phyloP scores from a whole-genome alignment of 2,113 vertebrate genomes.

The Colinus virginianus region DNA sequence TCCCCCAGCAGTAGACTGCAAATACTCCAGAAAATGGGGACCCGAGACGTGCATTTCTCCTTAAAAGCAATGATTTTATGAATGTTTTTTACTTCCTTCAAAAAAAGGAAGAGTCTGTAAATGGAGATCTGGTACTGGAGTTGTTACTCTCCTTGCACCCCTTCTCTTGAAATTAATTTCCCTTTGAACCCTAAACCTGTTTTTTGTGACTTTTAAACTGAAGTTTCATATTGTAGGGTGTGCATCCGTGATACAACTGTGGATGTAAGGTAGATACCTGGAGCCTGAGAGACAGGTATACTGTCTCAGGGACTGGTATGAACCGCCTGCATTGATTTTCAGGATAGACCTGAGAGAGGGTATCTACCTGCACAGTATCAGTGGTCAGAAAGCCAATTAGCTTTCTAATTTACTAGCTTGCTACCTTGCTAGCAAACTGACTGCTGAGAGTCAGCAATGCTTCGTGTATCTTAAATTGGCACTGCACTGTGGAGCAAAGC shows the following conservation, averaged over 20 bases:
- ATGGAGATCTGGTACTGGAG: not conserved
- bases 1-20: not conserved
- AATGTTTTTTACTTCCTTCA: not conserved
- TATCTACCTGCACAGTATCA: not conserved
- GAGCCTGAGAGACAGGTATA: not conserved
- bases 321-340: not conserved
- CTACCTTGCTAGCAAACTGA: not conserved
- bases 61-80: not conserved
- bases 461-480: constrained; percentile 16
- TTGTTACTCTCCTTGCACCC: not conserved
- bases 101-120: not conserved
- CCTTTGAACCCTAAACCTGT: not conserved
- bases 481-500: constrained; percentile 12
- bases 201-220: not conserved
- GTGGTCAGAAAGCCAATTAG: not conserved
- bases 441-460: constrained; percentile 18
- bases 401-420: not conserved
- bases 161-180: not conserved
- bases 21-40: not conserved
- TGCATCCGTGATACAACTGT: not conserved
- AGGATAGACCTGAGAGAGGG: not conserved
- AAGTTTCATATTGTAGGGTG: not conserved
- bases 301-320: not conserved
- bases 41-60: not conserved
- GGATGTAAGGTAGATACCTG: not conserved